Evolutionary conservation across 2,888 invertebrate genomes (phyloP).

Genomic region (Drosophila barbarae): DNA sequence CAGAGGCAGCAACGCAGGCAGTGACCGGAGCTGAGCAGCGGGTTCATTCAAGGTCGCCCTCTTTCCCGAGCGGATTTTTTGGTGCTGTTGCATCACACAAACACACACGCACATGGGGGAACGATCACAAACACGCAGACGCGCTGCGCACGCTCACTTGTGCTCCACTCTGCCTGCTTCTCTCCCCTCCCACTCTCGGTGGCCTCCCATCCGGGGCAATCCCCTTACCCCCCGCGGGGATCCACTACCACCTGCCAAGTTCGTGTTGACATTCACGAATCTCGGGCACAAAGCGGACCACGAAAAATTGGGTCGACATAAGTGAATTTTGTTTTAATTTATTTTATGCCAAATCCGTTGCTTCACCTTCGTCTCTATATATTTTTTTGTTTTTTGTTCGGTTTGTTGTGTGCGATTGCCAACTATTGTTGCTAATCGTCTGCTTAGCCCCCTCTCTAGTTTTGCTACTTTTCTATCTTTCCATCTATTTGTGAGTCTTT

Average conservation of each 20-base stretch:
- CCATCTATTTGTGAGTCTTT: not conserved
- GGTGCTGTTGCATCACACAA: slow-evolving; percentile 64
- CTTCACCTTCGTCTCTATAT: slow-evolving; percentile 45
- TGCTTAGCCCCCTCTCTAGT: slow-evolving; percentile 11
- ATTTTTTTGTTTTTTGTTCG: slow-evolving; percentile 1
- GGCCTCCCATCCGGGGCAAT: not conserved
- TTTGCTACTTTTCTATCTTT: slow-evolving; percentile 10
- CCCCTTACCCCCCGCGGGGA: not conserved
- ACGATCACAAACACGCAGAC: slow-evolving; percentile 10
- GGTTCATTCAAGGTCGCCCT: slow-evolving; percentile 78
- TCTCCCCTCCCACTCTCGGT: slow-evolving; percentile 20
- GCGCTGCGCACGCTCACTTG: slow-evolving; percentile 52
- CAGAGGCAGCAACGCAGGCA: slow-evolving; percentile 11
- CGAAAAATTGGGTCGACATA: slow-evolving; percentile 65
- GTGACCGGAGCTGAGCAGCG: slow-evolving; percentile 34
- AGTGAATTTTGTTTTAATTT: slow-evolving; percentile 52
- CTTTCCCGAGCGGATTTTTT: slow-evolving; percentile 54
- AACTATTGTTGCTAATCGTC: slow-evolving; percentile 37
- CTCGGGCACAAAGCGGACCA: slow-evolving; percentile 48
- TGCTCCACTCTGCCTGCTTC: slow-evolving; percentile 26
- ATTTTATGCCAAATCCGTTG: slow-evolving; percentile 59
- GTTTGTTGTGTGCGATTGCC: slow-evolving; percentile 36
- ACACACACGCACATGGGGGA: slow-evolving; percentile 17
- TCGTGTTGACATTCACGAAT: slow-evolving; percentile 72
- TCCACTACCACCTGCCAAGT: slow-evolving; percentile 34